Evolutionary conservation across 2,113 vertebrate species (phyloP), one percentile per base, ranked within the genome.

Genomic region (Tangachromis dhanisi): DNA sequence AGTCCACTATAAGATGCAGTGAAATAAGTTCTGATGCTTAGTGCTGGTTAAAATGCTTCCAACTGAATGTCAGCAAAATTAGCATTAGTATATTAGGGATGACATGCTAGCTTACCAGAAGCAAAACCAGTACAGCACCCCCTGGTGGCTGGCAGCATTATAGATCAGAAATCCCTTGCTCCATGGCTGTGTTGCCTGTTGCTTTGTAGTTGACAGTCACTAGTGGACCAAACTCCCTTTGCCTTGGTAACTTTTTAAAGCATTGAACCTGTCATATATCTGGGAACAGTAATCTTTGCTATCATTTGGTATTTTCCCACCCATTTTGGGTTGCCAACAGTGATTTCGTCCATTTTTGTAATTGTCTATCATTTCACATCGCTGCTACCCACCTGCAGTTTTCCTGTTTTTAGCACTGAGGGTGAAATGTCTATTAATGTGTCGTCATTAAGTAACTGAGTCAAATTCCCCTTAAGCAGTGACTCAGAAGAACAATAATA

Each of bases 321-420:
- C 55, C 55, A 59, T 29, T 16, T 59, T 29, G 55, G 55, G 13
- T 29, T 16, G 13, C 13, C 24, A 59, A 29, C 0, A 59, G 4
- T 2, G 55, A 29, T 59, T 59, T 29, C 0, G 1, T 59, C 24
- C 2, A 59, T 5, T 4, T 59, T 59, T 59, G 24, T 16, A 59
- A 4, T 59, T 0, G 4, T 0, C 12, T 26, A 14, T 57, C 0
- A 0, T 29, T 59, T 59, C 7, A 59, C 24, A 57, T 57, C 4
- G 7, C 55, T 59, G 24, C 8, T 59, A 29, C 13, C 24, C 24
- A 59, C 55, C 55, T 59, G 26, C 55, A 29, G 4, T 59, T 0
- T 59, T 59, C 1, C 24, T 0, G 55, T 29, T 59, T 59, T 59
- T 29, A 59, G 55, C 24, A 57, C 24, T 14, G 24, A 57, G 4